Percentiles rank a stretch among this genome's conserved stretches.
Evolutionary conservation across 2,113 vertebrate genomes (phyloP).

Genomic region (Epinephelus cyanopodus): DNA sequence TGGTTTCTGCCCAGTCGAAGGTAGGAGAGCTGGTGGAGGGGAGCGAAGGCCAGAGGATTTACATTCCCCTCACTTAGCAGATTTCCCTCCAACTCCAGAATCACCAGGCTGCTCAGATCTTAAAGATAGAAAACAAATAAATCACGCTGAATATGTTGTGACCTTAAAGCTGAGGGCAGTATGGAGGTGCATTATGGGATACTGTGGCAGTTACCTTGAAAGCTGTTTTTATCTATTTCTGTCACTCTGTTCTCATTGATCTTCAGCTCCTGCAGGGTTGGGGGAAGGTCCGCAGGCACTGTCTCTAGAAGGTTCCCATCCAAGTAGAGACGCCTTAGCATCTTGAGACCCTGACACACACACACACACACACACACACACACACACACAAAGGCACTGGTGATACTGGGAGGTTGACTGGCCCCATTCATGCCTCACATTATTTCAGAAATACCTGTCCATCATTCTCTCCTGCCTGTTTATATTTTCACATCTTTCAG

Average conservation of each 20-base stretch:
- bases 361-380: constrained; percentile 31
- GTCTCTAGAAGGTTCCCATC: constrained; percentile 90
- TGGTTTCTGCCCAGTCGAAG: constrained; percentile 92
- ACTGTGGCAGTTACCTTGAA: constrained; percentile 83
- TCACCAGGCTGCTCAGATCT: constrained; percentile 91
- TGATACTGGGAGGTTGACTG: background rate
- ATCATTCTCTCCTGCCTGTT: background rate
- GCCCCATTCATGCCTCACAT: background rate
- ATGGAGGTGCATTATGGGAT: background rate
- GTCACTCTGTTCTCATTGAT: constrained; percentile 93
- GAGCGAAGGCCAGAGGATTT: constrained; percentile 87
- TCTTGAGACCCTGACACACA: constrained; percentile 87
- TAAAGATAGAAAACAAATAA: constrained; percentile 18
- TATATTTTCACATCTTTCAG: background rate
- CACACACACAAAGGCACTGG: background rate
- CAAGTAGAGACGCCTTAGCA: constrained; percentile 91
- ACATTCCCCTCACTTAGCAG: constrained; percentile 92
- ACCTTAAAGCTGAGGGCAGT: background rate
- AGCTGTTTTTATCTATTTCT: constrained; percentile 83
- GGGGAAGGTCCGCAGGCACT: constrained; percentile 88
- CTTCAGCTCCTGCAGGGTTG: constrained; percentile 94
- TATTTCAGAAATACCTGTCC: background rate
- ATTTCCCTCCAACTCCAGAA: constrained; percentile 95
- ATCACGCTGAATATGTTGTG: background rate
- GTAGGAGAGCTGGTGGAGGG: constrained; percentile 89